Evolutionary conservation across 1,140 invertebrate species (phyloP).

Genomic region (Drosophila nigrodunni): DNA sequence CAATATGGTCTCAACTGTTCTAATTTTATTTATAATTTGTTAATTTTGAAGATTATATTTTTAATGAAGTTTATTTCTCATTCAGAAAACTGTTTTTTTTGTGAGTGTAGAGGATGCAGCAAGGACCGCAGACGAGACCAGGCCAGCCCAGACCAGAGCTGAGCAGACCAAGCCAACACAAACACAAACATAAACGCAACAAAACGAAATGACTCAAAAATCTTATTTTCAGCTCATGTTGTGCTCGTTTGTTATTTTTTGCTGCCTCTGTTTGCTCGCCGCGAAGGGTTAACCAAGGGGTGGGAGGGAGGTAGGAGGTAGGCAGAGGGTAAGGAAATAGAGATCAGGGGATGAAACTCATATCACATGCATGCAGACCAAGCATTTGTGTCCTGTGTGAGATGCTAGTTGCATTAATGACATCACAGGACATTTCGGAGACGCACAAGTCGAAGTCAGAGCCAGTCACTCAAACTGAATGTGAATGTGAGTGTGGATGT

Average conservation of each 20-base stretch:
- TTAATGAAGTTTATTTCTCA: too few relatives aligned
- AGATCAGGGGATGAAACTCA: constrained; percentile 15
- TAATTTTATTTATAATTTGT: too few relatives aligned
- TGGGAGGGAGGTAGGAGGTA: too few relatives aligned
- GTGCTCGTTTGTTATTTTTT: constrained; percentile 78
- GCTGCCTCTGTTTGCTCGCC: constrained; percentile 44
- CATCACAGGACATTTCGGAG: constrained; percentile 43
- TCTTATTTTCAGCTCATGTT: constrained; percentile 83
- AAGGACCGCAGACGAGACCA: constrained; percentile 9
- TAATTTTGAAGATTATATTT: too few relatives aligned
- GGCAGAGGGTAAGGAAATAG: not conserved
- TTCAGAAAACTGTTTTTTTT: too few relatives aligned
- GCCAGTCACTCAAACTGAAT: constrained; percentile 72
- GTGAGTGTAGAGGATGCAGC: constrained; percentile 25
- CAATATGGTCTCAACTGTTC: too few relatives aligned
- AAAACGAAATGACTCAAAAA: constrained; percentile 84
- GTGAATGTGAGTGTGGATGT: constrained; percentile 47
- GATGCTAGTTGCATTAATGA: constrained; percentile 78
- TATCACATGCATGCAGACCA: constrained; percentile 64
- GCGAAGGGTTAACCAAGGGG: constrained; percentile 25
- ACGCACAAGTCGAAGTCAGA: constrained; percentile 76
- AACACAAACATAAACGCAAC: constrained; percentile 70
- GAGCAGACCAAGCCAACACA: constrained; percentile 24
- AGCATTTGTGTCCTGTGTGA: constrained; percentile 37
- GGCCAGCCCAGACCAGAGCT: constrained; percentile 20